Percentiles rank a stretch among this genome's conserved stretches.
Conservation (phyloP, 2,888 invertebrate species). For the Nomada flava region DNA sequence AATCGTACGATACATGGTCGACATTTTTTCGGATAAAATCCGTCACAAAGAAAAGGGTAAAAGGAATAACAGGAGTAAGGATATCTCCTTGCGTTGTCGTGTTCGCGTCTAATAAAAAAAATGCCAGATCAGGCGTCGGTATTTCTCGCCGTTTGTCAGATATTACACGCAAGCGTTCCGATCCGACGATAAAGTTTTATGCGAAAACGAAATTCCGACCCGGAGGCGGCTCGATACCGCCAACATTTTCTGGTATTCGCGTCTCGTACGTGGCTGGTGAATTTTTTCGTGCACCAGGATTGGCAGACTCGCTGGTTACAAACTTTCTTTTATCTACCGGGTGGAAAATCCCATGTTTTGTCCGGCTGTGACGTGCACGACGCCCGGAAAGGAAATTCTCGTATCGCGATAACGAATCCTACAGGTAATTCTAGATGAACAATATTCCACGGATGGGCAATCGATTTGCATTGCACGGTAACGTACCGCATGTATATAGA, state of each 20-base stretch:
- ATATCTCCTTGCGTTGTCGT: conserved; percentile 43
- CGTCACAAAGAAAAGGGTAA: not conserved
- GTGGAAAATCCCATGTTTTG: not conserved
- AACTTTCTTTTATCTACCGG: conserved; percentile 3
- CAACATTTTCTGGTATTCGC: conserved; percentile 7
- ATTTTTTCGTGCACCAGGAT: not conserved
- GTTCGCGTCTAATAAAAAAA: conserved; percentile 57
- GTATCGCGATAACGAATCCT: not conserved
- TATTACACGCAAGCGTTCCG: conserved; percentile 36
- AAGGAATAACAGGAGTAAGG: conserved; percentile 7
- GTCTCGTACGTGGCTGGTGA: not conserved
- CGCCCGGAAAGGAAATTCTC: not conserved
- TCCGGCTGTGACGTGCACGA: not conserved
- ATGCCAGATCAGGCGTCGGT: conserved; percentile 36
- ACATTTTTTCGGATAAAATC: conserved; percentile 54
- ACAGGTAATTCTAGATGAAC: not conserved
- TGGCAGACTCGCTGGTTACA: not conserved
- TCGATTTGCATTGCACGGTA: not conserved
- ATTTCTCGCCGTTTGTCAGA: conserved; percentile 30
- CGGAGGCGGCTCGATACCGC: not conserved
- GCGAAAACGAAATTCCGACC: conserved; percentile 8
- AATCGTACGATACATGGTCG: conserved; percentile 49
- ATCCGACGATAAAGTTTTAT: conserved; percentile 19
- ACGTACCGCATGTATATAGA: too few species aligned
- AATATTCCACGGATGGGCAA: not conserved